Evolutionary conservation across 2,888 invertebrate genomes (phyloP), one percentile per base, ranked within the genome.

Genomic region (Parasteatoda lunata): DNA sequence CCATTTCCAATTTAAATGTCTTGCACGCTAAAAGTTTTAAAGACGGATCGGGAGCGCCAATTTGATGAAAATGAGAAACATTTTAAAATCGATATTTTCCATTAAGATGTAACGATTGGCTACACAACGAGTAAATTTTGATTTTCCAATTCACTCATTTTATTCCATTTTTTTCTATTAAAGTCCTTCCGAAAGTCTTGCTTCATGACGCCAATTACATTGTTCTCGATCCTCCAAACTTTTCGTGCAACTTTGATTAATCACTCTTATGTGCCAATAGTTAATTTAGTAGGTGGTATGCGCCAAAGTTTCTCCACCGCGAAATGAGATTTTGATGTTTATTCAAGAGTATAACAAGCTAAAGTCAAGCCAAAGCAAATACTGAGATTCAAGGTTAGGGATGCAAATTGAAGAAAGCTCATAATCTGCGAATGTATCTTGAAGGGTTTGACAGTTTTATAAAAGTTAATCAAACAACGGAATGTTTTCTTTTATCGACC

Each of bases 71-170:
- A 59, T 59, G 9, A n/a, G 11, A 59, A 59, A 59, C n/a, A 13
- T 59, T 68, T 51, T 59, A 75, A 59, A 68, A 75, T 81, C 81
- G 59, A 81, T 81, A 81, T 81, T 81, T 81, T 81, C 75, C 81
- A 81, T 81, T 81, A 81, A 81, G 75, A 47, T 47, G n/a, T 48
- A 65, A 30, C 59, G 68, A 59, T 68, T n/a, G 52, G 45, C 68
- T 65, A 52, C 72, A 45, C 51, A 30, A 68, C 48, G 54, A 45
- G 54, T 65, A 81, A 66, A 75, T 73, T 73, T 66, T 68, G 75
- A 68, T 75, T 81, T 65, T 51, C 49, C 49, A 65, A 52, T 79
- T 30, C 30, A 30, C 30, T 30, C 30, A 30, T 30, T 30, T 30
- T 30, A 30, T 30, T 30, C 30, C 2, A 30, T 30, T 30, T 30